These are phyloP conservation scores for Paralvinella palmiformis DNA, from an alignment of 1,140 invertebrate genomes.

Conservation along the genomic window DNA sequence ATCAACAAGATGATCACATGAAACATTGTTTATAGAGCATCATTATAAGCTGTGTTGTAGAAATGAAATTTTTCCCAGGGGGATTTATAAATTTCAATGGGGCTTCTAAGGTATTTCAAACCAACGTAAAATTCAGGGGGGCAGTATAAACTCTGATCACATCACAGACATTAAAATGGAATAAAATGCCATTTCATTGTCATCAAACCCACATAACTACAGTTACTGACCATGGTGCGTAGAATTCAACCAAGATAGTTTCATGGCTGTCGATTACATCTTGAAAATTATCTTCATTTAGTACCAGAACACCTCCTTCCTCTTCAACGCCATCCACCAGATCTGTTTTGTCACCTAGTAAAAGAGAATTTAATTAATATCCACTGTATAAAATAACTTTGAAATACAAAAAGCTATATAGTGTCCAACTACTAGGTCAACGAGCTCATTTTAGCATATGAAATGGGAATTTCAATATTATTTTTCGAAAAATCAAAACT, in stretches of 20 bases:
- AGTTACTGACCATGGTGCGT: conserved; percentile 53
- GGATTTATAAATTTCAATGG: not conserved
- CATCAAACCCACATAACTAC: not conserved
- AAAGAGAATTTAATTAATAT: too few relatives aligned
- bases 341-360: conserved; percentile 17
- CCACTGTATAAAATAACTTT: too few relatives aligned
- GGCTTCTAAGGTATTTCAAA: not conserved
- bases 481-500: too few relatives aligned
- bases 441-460: too few relatives aligned
- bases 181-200: not conserved
- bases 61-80: not conserved
- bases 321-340: conserved; percentile 28
- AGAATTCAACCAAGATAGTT: conserved; percentile 54
- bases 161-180: not conserved
- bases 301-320: conserved; percentile 51
- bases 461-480: too few relatives aligned
- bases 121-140: not conserved
- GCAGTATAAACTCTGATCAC: not conserved
- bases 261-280: conserved; percentile 43
- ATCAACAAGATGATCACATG: not conserved
- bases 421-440: too few relatives aligned
- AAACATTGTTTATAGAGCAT: not conserved
- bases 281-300: conserved; percentile 52
- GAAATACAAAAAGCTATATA: too few relatives aligned
- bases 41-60: not conserved